Evolutionary conservation across 2,888 invertebrate genomes (phyloP).

Genomic region (Brassicogethes aeneus): DNA sequence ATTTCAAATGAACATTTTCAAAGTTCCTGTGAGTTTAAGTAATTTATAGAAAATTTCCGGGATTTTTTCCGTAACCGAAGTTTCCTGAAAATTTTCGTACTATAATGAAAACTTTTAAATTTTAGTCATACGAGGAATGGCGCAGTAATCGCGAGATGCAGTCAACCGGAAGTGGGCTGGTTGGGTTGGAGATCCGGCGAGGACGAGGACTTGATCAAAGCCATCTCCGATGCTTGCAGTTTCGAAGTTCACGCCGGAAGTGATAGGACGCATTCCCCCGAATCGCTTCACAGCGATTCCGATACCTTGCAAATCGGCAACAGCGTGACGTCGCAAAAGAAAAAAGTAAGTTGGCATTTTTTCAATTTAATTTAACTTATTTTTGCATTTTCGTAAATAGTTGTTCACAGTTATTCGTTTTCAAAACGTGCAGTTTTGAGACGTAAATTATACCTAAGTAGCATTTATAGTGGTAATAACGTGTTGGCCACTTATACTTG

Average conservation of each 20-base stretch:
- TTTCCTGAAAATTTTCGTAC: neutral
- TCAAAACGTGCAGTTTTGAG: no score
- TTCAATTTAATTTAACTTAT: no score
- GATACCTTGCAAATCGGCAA: constrained; percentile 32
- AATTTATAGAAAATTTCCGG: no score
- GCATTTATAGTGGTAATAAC: no score
- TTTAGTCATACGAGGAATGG: constrained; percentile 77
- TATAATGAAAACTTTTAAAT: neutral
- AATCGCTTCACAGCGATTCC: constrained; percentile 29
- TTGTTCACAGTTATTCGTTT: no score
- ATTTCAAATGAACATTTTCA: no score
- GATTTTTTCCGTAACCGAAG: neutral
- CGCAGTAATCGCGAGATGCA: constrained; percentile 87
- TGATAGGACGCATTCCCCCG: constrained; percentile 29
- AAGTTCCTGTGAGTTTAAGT: no score
- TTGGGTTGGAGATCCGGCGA: constrained; percentile 84
- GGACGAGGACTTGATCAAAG: constrained; percentile 83
- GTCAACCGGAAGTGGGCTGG: constrained; percentile 95
- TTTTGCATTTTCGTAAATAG: no score
- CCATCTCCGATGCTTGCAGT: constrained; percentile 72
- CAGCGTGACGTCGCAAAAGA: constrained; percentile 26
- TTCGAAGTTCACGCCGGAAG: constrained; percentile 42
- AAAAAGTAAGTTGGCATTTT: constrained; percentile 23
- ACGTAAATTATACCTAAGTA: no score
- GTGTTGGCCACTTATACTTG: no score